Conservation (phyloP, 1,140 invertebrate species). For the Pteromalus puparum region DNA sequence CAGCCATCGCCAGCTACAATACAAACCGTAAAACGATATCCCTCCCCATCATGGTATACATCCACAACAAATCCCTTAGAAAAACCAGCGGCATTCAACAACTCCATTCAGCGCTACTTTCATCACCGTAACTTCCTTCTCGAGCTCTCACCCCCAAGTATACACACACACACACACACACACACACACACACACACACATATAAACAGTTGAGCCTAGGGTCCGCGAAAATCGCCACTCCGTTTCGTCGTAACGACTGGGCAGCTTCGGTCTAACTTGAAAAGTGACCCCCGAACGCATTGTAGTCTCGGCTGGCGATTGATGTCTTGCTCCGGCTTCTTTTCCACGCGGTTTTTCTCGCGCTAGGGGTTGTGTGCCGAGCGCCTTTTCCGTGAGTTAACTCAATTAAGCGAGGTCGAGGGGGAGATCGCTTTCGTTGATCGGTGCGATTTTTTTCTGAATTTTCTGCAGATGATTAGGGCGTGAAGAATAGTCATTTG, state of each 20-base stretch:
- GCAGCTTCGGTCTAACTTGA: constrained; percentile 23
- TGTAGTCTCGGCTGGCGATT: constrained; percentile 18
- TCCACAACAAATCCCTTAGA: not conserved
- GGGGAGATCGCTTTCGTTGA: constrained; percentile 22
- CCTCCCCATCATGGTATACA: not conserved
- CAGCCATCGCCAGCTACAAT: not conserved
- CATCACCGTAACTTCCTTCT: not conserved
- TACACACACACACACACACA: not conserved
- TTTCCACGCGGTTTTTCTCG: constrained; percentile 32
- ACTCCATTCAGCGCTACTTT: constrained; percentile 9
- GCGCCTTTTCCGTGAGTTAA: constrained; percentile 41
- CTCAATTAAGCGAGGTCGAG: constrained; percentile 35
- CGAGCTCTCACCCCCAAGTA: not conserved
- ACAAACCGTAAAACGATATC: not conserved
- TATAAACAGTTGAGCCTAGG: not conserved
- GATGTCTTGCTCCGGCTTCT: constrained; percentile 28
- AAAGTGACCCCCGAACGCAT: constrained; percentile 22
- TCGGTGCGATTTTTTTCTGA: constrained; percentile 32
- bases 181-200: too few relatives aligned
- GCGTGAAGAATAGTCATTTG: not conserved
- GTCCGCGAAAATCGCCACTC: constrained; percentile 32
- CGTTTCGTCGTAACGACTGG: not conserved
- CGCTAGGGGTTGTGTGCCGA: not conserved
- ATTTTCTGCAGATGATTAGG: constrained; percentile 19
- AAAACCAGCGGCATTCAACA: constrained; percentile 3